A percentile compares a stretch with the other conserved stretches of the same genome.
Evolutionary conservation across 2,797 vertebrate genomes (phyloP).

Genomic region (Phylloscopus collybita): DNA sequence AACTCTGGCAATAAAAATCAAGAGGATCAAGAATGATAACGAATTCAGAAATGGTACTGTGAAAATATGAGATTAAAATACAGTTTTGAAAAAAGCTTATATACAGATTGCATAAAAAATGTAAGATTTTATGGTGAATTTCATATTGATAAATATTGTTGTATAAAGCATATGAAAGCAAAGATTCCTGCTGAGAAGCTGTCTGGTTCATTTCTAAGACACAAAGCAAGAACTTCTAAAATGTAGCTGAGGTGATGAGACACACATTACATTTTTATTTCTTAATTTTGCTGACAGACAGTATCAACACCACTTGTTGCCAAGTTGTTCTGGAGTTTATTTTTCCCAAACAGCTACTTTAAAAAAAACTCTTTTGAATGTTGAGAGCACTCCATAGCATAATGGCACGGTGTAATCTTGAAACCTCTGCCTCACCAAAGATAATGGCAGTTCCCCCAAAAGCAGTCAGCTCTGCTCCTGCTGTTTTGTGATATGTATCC

Average conservation of each 20-base stretch:
- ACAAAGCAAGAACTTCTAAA: constrained; percentile 8
- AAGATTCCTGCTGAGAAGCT: neutral
- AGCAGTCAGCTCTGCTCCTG: neutral
- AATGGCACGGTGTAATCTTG: neutral
- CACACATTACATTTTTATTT: neutral
- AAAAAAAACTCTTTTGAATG: neutral
- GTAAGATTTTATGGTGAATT: neutral
- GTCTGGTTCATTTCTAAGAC: neutral
- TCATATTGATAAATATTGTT: neutral
- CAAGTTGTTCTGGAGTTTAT: neutral
- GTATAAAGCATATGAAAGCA: neutral
- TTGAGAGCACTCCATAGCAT: neutral
- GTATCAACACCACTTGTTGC: neutral
- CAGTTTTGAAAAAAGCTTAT: neutral
- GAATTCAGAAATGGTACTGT: neutral
- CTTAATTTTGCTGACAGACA: constrained; percentile 28
- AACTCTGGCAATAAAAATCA: neutral
- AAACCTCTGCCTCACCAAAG: neutral
- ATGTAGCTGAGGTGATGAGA: neutral
- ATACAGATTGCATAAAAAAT: neutral
- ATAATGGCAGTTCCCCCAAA: neutral
- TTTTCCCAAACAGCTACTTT: neutral
- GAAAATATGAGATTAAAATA: neutral
- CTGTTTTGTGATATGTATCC: neutral
- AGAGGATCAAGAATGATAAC: neutral